Percentiles rank a stretch among this genome's conserved stretches.
Evolutionary conservation across 2,797 vertebrate species (phyloP).

Genomic region (Periophthalmus magnuspinnatus): DNA sequence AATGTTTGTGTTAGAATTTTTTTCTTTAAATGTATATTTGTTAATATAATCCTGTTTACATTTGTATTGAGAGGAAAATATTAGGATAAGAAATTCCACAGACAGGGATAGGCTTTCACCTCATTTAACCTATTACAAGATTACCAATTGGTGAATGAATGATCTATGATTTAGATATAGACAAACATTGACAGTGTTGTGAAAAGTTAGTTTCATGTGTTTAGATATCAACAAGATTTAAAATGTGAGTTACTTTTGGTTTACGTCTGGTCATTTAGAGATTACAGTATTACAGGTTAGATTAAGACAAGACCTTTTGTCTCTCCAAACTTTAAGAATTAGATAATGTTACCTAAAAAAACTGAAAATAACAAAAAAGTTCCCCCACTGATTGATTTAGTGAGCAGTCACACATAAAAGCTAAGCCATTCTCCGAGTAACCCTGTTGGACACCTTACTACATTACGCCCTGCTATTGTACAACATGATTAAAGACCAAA

Average conservation of each 20-base stretch:
- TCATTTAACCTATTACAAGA: background rate
- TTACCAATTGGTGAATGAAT: background rate
- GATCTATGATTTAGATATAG: background rate
- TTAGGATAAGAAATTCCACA: background rate
- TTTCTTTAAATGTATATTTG: background rate
- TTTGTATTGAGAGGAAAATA: background rate
- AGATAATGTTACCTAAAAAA: background rate
- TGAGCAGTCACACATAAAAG: background rate
- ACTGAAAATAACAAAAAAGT: background rate
- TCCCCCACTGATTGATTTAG: background rate
- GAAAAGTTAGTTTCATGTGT: background rate
- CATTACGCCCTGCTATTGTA: constrained; percentile 26
- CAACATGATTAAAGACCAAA: constrained; percentile 40
- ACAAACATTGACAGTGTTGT: background rate
- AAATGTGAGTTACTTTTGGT: background rate
- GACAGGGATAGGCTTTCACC: too few relatives aligned
- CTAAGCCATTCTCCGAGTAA: background rate
- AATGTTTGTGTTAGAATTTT: background rate
- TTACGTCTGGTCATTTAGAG: background rate
- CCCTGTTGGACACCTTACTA: background rate
- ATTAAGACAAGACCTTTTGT: background rate
- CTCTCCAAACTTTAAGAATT: background rate
- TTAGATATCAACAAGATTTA: background rate
- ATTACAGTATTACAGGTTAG: background rate
- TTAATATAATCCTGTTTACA: background rate